Evolutionary conservation across 1,140 invertebrate species (phyloP), one percentile per base, ranked within the genome.

Genomic region (Diplogasteroides magnus): DNA sequence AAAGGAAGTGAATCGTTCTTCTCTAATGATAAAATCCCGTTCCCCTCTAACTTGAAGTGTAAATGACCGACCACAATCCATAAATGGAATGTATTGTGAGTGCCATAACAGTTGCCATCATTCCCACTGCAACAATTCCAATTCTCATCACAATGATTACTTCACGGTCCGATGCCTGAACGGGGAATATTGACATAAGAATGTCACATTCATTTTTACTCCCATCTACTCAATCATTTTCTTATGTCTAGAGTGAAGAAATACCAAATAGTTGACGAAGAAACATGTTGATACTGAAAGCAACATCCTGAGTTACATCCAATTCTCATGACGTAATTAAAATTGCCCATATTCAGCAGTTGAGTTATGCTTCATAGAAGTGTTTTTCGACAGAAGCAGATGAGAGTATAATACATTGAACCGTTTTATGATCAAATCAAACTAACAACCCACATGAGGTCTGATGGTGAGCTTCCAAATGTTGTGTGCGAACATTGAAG

Each of bases 401-500:
- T n/a, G n/a, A n/a, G n/a, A n/a, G n/a, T n/a, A n/a, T n/a, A n/a
- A n/a, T n/a, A n/a, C n/a, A n/a, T n/a, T n/a, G n/a, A n/a, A n/a
- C n/a, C n/a, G 37, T 26, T n/a, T 15, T 56, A 56, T 71, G 14
- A 26, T 31, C 23, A 69, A 61, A 75, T 19, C 13, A 75, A 65
- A 71, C 31, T 1, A 57, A 23, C 6, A 31, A 80, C 86, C 86
- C 82, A 91, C 90, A 84, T 90, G 89, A 85, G 94, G 92, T 74
- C 93, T 86, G 85, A 97, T 94, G 81, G 97, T 93, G 78, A 95
- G 87, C 85, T 93, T 94, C 87, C 97, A 97, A 70, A 98, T 91
- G 84, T 98, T 98, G 81, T 93, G 88, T 64, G 95, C 93, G 84
- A 97, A 98, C 94, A 98, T 97, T 23, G 93, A 95, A 72, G 91